Base-by-base conservation (phyloP, 2,888 invertebrate genomes). In the Andrena minutula region DNA sequence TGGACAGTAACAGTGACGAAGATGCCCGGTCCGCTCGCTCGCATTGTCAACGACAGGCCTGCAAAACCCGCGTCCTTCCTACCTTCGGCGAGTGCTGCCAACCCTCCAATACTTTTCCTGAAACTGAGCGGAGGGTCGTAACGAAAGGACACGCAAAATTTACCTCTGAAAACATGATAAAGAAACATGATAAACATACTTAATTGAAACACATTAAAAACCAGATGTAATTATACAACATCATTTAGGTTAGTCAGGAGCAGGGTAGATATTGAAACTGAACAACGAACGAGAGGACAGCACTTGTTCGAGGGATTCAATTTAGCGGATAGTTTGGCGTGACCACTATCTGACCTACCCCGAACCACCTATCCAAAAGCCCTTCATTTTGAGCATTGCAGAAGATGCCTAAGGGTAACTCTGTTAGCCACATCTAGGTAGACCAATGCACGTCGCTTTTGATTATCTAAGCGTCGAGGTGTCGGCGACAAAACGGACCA, bases 1-100 rank as follows among this genome's bases (percentile, higher is more conserved):
- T 72, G 49, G 28, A 78, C 65, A n/a, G 51, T 58, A 71, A 82
- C 71, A 56, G 70, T 23, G 68, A 80, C 61, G 58, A 58, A 66
- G 63, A 80, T 30, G 49, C 26, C 10, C 16, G 30, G 30, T 51
- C 63, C 35, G n/a, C n/a, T 28, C 30, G 47, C 2, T 65, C 7
- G 56, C 51, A 80, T 80, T 73, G 58, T 73, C 30, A 70, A 3
- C 51, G 35, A 65, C 69, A 75, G 64, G 30, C 71, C 60, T 20
- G 20, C 61, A 7, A 56, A 64, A 68, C 70, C 72, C 60, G 63
- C n/a, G n/a, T 12, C 65, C 66, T 47, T 49, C 12, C 7, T 1
- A 4, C 30, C 10, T 51, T n/a, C 12, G 30, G 26, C 20, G 16
- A 35, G 26, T n/a, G 5, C n/a, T 28, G 20, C 63, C 66, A 47